These are phyloP conservation scores for Natator depressus DNA, from an alignment of 2,113 vertebrate genomes.

Conservation along the genomic window DNA sequence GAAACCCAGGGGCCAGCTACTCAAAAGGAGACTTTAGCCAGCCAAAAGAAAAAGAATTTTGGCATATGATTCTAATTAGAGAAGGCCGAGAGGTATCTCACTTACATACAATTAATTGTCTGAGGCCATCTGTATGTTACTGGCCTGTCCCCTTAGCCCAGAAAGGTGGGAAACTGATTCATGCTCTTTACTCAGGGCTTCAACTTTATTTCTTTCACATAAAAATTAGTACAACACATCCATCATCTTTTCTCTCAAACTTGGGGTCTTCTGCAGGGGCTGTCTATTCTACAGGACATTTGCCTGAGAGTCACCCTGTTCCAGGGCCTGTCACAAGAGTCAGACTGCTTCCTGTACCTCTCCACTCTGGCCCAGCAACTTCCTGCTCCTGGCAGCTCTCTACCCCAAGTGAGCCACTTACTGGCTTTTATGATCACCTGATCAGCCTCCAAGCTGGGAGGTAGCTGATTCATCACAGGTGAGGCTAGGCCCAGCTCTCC, in stretches of 20 bases:
- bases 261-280: neutral
- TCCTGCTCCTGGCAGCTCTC: neutral
- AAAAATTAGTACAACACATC: neutral
- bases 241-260: neutral
- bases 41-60: neutral
- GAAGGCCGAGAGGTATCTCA: neutral
- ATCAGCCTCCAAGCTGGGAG: neutral
- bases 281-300: neutral
- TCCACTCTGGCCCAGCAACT: neutral
- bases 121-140: neutral
- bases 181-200: neutral
- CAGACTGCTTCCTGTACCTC: neutral
- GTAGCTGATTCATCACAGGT: neutral
- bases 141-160: neutral
- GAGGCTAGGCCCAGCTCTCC: neutral
- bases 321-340: too few species aligned
- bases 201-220: neutral
- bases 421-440: neutral
- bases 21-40: accelerated
- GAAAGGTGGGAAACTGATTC: neutral
- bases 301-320: neutral
- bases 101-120: neutral
- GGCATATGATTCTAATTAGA: neutral
- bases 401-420: neutral
- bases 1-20: neutral